Base-by-base conservation (phyloP, 2,888 invertebrate genomes). In the Fabriciana adippe region DNA sequence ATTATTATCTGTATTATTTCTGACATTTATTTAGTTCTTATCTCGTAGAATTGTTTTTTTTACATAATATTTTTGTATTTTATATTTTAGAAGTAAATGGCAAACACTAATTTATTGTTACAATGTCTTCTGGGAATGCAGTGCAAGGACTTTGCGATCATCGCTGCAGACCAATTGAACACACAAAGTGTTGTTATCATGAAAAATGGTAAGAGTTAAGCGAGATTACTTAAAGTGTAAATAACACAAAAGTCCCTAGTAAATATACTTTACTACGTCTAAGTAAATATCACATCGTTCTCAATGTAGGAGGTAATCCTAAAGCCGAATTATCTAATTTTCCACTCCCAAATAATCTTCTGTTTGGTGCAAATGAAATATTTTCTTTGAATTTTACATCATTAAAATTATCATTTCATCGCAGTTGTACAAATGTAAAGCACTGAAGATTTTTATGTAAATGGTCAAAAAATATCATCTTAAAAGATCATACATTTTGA, bases 121-220 rank as follows among this genome's bases (percentile, higher is more conserved):
- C 98, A 99, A 91, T 98, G 97, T 81, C 90, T 98, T 73, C 92
- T 99, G 71, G 99, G 98, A 76, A 95, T 99, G 74, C 95, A 96
- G 82, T 98, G 97, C 79, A 94, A 95, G 70, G 96, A 98, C 86
- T 99, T 97, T 84, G 95, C 96, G 1, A 93, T 99, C 78, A 88
- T 99, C 41, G 98, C 98, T 0, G 96, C 98, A 0, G 99, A 99
- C 86, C 96, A 96, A 90, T 96, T 96, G 35, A 95, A 94, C 73
- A 95, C 96, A 2, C 95, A 96, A 69, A 97, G 96, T 76, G 96
- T 98, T 74, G 94, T 98, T 80, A 95, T 98, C 51, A 95, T 98
- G 94, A 98, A 97, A 90, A 95, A 95, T 85, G 97, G 97, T 97
- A 93, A 45, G 13, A 14, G 18, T 53, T 6, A 45, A 5, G 3